Percentiles rank a stretch among this genome's conserved stretches.
phyloP scores from a whole-genome alignment of 2,113 vertebrate genomes.

The Haemorhous mexicanus region DNA sequence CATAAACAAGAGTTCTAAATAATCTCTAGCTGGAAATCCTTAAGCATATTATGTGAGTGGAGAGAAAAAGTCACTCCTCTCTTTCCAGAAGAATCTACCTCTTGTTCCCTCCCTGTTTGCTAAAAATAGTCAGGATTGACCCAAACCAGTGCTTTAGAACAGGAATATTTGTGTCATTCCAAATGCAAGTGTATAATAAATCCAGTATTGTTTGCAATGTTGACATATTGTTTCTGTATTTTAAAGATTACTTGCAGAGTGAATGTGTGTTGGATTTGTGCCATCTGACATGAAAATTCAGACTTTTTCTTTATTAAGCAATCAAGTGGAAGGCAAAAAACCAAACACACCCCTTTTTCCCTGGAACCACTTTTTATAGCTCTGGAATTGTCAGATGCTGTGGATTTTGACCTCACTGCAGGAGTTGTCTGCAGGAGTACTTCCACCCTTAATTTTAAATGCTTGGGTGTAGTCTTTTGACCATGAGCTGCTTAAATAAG shows the following conservation, averaged over 20 bases:
- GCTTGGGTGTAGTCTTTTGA: background rate
- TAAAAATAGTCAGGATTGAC: background rate
- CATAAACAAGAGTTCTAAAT: background rate
- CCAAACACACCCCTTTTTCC: background rate
- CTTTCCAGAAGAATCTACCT: background rate
- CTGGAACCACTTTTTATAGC: background rate
- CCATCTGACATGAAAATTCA: background rate
- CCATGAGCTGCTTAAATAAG: background rate
- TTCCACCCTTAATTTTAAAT: background rate
- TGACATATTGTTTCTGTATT: background rate
- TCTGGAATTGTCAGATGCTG: rapidly evolving
- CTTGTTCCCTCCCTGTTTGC: background rate
- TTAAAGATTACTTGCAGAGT: background rate
- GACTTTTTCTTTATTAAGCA: background rate
- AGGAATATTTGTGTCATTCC: background rate
- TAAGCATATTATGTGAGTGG: background rate
- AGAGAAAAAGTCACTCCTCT: background rate
- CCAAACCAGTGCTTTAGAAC: background rate
- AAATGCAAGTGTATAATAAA: background rate
- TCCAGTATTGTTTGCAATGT: background rate
- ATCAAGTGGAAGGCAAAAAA: background rate
- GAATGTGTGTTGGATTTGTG: background rate
- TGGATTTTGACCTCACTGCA: background rate
- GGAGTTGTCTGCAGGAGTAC: background rate
- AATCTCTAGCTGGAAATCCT: background rate